These are phyloP conservation scores for Ametastegia equiseti DNA, from an alignment of 2,888 invertebrate species.

Conservation along the genomic window DNA sequence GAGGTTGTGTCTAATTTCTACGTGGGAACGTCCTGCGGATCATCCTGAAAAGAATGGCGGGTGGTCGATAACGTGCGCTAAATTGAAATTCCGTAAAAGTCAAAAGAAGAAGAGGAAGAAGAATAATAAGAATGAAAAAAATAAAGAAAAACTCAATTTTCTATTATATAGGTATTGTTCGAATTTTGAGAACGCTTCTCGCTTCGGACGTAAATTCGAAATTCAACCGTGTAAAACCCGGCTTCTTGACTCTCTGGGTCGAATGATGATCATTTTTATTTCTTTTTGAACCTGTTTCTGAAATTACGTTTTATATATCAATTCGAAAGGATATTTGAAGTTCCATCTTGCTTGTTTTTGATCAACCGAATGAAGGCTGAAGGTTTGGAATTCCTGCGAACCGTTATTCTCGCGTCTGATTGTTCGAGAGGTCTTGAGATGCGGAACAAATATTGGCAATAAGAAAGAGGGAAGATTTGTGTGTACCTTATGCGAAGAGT, in stretches of 20 bases:
- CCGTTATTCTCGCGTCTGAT: not conserved
- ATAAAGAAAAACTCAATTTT: not conserved
- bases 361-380: too few relatives aligned
- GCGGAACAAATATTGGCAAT: not conserved
- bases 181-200: not conserved
- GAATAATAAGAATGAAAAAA: not conserved
- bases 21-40: too few relatives aligned
- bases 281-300: too few relatives aligned
- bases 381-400: not conserved
- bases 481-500: not conserved
- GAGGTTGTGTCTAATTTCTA: too few relatives aligned
- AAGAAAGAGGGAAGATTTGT: not conserved
- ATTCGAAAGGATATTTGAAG: too few relatives aligned
- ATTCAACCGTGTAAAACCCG: too few relatives aligned
- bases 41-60: too few relatives aligned
- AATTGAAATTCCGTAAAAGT: slow-evolving; percentile 25
- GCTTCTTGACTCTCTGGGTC: not conserved
- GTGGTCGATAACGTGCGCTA: slow-evolving; percentile 24
- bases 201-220: not conserved
- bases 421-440: not conserved
- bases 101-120: not conserved
- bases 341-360: not conserved
- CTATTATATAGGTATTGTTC: too few relatives aligned
- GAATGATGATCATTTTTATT: too few relatives aligned
- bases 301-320: too few relatives aligned